A percentile compares a stretch with the other conserved stretches of the same genome.
These are phyloP conservation scores for Ormyrus pomaceus DNA, from an alignment of 2,888 invertebrate species.

Conservation along the genomic window DNA sequence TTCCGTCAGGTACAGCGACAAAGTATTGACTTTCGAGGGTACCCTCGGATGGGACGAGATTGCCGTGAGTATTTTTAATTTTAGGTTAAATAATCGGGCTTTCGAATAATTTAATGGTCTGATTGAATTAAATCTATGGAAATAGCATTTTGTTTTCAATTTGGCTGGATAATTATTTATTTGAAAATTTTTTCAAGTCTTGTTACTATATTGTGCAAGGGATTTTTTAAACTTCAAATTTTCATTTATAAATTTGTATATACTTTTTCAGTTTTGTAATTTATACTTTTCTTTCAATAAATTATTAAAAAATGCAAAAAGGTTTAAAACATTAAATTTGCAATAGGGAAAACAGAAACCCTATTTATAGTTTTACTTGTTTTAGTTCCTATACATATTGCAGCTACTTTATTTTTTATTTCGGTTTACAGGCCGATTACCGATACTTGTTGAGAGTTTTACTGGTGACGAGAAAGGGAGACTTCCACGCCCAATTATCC, in stretches of 20 bases:
- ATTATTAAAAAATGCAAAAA: not conserved
- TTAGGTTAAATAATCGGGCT: not conserved
- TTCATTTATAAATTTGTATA: constrained; percentile 3
- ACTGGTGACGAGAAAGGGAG: constrained; percentile 59
- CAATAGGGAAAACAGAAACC: not conserved
- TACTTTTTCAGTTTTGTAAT: not conserved
- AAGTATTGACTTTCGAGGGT: constrained; percentile 58
- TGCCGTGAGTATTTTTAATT: constrained; percentile 60
- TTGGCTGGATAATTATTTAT: no score
- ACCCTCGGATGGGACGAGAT: constrained; percentile 62
- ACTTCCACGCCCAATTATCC: constrained; percentile 57
- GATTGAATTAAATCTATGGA: not conserved
- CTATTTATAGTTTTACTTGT: not conserved
- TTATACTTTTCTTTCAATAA: not conserved
- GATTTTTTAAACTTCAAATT: not conserved
- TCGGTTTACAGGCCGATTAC: constrained; percentile 60
- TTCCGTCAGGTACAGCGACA: constrained; percentile 55
- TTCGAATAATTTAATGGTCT: not conserved
- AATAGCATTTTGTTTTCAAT: no score
- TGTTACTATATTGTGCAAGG: not conserved
- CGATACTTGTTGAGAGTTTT: constrained; percentile 59
- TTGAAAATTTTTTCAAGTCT: not conserved
- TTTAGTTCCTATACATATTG: no score
- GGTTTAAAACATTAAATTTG: not conserved
- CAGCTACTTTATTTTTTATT: not conserved